Evolutionary conservation across 2,113 vertebrate genomes (phyloP), one percentile per base, ranked within the genome.

Genomic region (Ginglymostoma cirratum): DNA sequence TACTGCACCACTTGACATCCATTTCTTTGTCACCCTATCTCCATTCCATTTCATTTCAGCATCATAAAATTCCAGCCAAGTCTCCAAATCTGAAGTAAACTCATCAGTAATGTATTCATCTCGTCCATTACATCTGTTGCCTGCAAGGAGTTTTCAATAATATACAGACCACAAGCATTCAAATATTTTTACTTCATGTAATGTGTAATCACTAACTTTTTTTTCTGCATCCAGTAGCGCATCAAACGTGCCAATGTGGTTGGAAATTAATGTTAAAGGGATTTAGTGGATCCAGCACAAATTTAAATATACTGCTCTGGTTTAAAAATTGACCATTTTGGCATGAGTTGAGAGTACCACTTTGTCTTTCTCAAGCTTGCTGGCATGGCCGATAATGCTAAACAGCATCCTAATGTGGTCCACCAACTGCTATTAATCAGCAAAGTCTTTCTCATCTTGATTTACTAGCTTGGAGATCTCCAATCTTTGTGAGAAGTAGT

Each of bases 361-460:
- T 34, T 6, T 61, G 21, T 66, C 34, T 34, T 65, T 65, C n/a
- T 66, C 38, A 34, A 17, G 30, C 30, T 92, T 92, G 55, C 55
- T 92, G 61, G 55, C 34, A n/a, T 65, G 86, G 52, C 6, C 1
- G 30, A 90, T 90, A 90, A 92, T 66, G 89, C 87, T 90, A 90
- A 90, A 55, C 87, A 90, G 87, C 34, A n/a, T 66, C 55, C 34
- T 65, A 61, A 65, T n/a, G 55, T n/a, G 55, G 65, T 65, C 87
- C 48, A 90, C 87, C 89, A 92, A 92, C 89, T 92, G 89, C 61
- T 65, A 92, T 92, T 61, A 92, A 92, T 92, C 65, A 92, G 55
- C 34, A 92, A 92, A 65, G 89, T 38, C 89, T 92, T 52, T 34
- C 55, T 90, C 55, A 90, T 42, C 55, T 90, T 90, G 3, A 14